Conservation (phyloP, 2,113 vertebrate species). For the Scalopus aquaticus region DNA sequence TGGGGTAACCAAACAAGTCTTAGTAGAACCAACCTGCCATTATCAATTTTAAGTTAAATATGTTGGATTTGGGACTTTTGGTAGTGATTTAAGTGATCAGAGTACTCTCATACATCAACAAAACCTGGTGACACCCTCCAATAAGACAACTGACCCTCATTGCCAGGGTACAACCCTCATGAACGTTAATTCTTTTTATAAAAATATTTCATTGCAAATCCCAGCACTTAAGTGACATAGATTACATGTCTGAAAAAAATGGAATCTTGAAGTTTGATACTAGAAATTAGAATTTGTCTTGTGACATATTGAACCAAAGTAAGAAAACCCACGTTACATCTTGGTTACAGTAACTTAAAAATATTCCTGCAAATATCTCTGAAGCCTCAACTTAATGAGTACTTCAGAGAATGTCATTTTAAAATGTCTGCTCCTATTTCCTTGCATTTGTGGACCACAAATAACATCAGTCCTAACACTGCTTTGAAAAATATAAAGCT, state of each 20-base stretch:
- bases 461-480: constrained; percentile 72
- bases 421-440: constrained; percentile 51
- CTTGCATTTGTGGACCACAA: constrained; percentile 73
- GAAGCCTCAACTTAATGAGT: constrained; percentile 43
- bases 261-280: background rate
- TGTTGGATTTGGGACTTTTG: constrained; percentile 56
- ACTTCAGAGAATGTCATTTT: constrained; percentile 47
- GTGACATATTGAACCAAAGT: background rate
- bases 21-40: background rate
- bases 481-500: constrained; percentile 76
- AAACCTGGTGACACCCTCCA: constrained; percentile 63
- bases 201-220: background rate
- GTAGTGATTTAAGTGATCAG: constrained; percentile 60
- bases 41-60: constrained; percentile 56
- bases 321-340: rapidly evolving
- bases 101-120: constrained; percentile 74
- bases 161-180: background rate
- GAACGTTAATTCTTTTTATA: constrained; percentile 15
- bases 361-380: constrained; percentile 40
- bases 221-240: background rate
- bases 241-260: background rate
- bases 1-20: background rate
- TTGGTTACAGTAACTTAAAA: constrained; percentile 62
- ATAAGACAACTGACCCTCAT: constrained; percentile 27
- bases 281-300: background rate